Conservation (phyloP, 2,797 vertebrate species). For the Uromys caudimaculatus region DNA sequence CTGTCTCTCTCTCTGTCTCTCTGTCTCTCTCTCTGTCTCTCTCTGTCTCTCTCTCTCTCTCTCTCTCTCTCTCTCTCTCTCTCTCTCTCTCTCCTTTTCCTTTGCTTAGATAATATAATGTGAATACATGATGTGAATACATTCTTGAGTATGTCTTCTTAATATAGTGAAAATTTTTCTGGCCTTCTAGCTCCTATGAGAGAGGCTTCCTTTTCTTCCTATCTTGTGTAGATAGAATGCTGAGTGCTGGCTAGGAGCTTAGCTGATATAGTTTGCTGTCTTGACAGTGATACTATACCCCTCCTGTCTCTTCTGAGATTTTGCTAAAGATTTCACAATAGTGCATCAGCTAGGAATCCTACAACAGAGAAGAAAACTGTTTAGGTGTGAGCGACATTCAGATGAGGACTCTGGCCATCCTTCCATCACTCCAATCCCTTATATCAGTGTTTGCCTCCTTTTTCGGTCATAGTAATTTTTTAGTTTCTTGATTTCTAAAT, state of each 20-base stretch:
- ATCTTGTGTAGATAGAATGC: background rate
- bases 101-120: background rate
- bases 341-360: background rate
- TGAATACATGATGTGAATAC: background rate
- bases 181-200: background rate
- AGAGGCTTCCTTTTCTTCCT: background rate
- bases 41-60: background rate
- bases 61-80: no score
- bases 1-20: background rate
- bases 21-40: background rate
- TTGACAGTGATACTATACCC: background rate
- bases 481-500: constrained; percentile 1
- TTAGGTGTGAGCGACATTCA: background rate
- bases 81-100: background rate
- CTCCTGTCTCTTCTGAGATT: background rate
- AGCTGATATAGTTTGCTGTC: background rate
- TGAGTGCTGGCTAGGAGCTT: background rate
- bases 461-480: background rate
- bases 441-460: background rate
- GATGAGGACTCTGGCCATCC: no score
- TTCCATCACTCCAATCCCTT: background rate
- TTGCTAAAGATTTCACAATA: background rate
- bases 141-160: background rate
- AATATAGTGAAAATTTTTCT: background rate
- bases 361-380: background rate